Percentiles rank a stretch among this genome's conserved stretches.
Evolutionary conservation across 2,113 vertebrate genomes (phyloP).

Genomic region (Bothrops jararaca): DNA sequence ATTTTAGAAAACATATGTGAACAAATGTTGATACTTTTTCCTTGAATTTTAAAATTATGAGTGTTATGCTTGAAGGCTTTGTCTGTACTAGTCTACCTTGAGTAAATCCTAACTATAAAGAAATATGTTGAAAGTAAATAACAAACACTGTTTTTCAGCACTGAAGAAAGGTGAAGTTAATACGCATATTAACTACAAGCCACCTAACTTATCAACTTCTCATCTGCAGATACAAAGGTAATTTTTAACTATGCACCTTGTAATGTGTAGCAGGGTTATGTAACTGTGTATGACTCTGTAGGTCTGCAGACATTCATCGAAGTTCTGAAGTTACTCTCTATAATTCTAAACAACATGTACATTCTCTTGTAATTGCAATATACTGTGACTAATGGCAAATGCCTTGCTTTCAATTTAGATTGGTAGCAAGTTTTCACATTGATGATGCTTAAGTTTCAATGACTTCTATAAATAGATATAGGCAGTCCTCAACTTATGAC

Average conservation of each 20-base stretch:
- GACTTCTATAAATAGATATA: background rate
- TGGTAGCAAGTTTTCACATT: background rate
- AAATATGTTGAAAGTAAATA: background rate
- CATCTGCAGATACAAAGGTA: slow-evolving; percentile 73
- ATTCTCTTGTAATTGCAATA: background rate
- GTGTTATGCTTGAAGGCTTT: background rate
- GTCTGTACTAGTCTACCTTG: background rate
- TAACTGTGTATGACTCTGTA: background rate
- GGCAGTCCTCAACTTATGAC: background rate
- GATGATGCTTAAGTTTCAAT: background rate
- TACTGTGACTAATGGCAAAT: background rate
- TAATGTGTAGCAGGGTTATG: background rate
- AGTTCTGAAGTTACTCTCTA: background rate
- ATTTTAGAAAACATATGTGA: background rate
- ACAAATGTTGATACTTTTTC: background rate
- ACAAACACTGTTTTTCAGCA: slow-evolving; percentile 38
- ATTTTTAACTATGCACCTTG: background rate
- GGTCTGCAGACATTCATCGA: background rate
- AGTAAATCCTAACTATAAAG: background rate
- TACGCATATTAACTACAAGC: slow-evolving; percentile 60
- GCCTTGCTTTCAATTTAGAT: background rate
- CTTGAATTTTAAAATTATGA: background rate
- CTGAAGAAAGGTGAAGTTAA: slow-evolving; percentile 61
- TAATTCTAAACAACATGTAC: background rate
- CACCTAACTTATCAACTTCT: slow-evolving; percentile 60